A percentile compares a stretch with the other conserved stretches of the same genome.
phyloP scores from a whole-genome alignment of 2,113 vertebrate genomes.

The Poecile atricapillus region DNA sequence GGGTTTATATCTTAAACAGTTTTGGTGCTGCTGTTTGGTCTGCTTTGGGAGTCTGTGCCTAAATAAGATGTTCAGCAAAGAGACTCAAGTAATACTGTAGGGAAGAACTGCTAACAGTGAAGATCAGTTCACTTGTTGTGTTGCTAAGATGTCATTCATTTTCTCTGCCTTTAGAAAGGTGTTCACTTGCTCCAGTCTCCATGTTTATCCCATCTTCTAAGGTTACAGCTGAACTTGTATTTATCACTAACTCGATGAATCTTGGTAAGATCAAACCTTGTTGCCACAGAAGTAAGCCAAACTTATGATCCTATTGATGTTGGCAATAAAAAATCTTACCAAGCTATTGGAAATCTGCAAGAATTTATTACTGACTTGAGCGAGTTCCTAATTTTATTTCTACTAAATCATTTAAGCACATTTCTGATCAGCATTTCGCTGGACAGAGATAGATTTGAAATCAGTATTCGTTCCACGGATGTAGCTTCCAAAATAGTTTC shows the following conservation, averaged over 20 bases:
- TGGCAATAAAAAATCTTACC: slow-evolving; percentile 15
- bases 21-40: neutral
- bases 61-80: neutral
- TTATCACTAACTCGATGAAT: slow-evolving; percentile 37
- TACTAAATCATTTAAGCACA: neutral
- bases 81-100: neutral
- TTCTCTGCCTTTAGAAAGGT: neutral
- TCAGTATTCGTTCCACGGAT: neutral
- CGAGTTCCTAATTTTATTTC: neutral
- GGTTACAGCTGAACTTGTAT: neutral
- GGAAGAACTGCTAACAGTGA: neutral
- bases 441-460: neutral
- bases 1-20: neutral
- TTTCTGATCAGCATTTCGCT: neutral
- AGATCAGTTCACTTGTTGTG: neutral
- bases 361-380: slow-evolving; percentile 39
- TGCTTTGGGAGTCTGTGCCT: neutral
- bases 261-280: slow-evolving; percentile 22
- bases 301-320: slow-evolving; percentile 25
- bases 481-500: slow-evolving; percentile 31
- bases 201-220: slow-evolving; percentile 8
- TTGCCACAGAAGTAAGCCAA: slow-evolving; percentile 8
- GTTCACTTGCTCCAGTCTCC: neutral
- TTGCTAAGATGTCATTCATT: neutral
- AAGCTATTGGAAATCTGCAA: neutral